Conservation (phyloP, 1,140 invertebrate genomes). For the Diprion similis region DNA sequence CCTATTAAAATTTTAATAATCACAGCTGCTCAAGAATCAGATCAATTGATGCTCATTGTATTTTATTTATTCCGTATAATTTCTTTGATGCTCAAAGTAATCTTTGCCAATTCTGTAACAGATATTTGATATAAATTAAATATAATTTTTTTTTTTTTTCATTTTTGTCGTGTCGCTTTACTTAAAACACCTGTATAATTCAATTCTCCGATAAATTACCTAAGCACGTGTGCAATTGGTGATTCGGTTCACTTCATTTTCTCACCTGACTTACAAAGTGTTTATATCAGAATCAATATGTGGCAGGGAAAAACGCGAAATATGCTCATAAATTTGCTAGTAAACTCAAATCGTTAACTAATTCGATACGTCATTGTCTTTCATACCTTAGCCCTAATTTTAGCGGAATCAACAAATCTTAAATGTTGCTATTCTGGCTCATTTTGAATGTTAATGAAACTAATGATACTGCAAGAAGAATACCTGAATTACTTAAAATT, state of each 20-base stretch:
- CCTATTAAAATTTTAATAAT: neutral
- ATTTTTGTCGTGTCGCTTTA: neutral
- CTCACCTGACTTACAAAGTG: too few relatives aligned
- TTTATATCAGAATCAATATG: too few relatives aligned
- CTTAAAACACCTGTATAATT: too few relatives aligned
- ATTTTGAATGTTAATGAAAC: neutral
- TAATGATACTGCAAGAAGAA: neutral
- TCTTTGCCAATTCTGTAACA: neutral
- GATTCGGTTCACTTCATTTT: neutral
- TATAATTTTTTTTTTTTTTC: neutral
- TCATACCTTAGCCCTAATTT: neutral
- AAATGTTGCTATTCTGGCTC: too few relatives aligned
- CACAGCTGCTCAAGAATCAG: neutral
- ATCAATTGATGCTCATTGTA: neutral
- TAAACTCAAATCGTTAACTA: too few relatives aligned
- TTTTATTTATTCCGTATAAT: neutral
- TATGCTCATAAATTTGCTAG: too few relatives aligned
- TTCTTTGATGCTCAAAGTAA: neutral
- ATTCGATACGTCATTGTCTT: neutral
- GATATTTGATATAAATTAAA: neutral
- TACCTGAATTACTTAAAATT: neutral
- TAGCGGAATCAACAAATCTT: neutral
- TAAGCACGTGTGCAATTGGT: neutral
- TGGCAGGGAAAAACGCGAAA: too few relatives aligned
- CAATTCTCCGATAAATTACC: too few relatives aligned